Evolutionary conservation across 2,888 invertebrate genomes (phyloP).

Genomic region (Cerastis rubricosa): DNA sequence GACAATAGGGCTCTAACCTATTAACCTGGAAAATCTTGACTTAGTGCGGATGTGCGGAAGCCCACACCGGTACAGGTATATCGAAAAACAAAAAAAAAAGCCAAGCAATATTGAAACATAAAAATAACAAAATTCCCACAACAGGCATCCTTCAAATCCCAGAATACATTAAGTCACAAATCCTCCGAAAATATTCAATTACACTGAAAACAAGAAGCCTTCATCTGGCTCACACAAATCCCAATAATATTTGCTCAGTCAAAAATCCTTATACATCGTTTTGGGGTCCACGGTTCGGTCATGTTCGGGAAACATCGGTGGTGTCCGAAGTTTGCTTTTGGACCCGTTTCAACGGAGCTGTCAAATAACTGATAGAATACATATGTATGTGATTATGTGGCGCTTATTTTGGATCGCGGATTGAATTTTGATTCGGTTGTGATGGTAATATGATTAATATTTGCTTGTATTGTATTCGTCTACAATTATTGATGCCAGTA

Average conservation of each 20-base stretch:
- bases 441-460: neutral
- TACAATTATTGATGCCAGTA: neutral
- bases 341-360: slow-evolving; percentile 45
- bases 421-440: slow-evolving; percentile 26
- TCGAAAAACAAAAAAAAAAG: too few species aligned
- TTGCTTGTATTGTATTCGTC: too few species aligned
- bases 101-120: neutral
- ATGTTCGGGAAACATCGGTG: slow-evolving; percentile 42
- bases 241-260: slow-evolving; percentile 39
- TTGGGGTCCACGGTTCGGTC: slow-evolving; percentile 10
- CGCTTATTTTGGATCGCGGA: neutral
- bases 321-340: slow-evolving; percentile 44
- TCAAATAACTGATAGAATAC: slow-evolving; percentile 44
- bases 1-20: too few species aligned
- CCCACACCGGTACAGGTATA: too few species aligned
- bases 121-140: slow-evolving; percentile 10
- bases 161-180: slow-evolving; percentile 34
- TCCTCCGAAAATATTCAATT: slow-evolving; percentile 56
- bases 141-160: slow-evolving; percentile 15
- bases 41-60: too few species aligned
- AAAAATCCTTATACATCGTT: slow-evolving; percentile 37
- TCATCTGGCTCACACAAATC: slow-evolving; percentile 39
- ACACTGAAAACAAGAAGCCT: slow-evolving; percentile 38
- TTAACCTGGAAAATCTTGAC: too few species aligned
- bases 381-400: slow-evolving; percentile 46